Evolutionary conservation across 2,113 vertebrate species (phyloP).

Genomic region (Pleuronectes platessa): DNA sequence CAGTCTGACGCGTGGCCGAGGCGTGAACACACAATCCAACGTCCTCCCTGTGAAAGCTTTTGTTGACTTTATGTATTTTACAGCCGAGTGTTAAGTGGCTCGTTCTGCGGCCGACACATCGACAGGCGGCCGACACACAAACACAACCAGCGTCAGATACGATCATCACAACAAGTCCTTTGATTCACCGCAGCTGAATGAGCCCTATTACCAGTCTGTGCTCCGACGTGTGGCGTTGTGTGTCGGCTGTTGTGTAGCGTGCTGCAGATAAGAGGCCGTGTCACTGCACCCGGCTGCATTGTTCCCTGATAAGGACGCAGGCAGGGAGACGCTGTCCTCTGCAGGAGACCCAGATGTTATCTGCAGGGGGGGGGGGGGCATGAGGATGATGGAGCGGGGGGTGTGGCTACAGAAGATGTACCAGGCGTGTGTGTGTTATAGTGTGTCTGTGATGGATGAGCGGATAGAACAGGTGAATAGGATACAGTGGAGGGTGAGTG

Average conservation of each 20-base stretch:
- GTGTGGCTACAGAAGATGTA: slow-evolving; percentile 31
- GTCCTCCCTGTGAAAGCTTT: neutral
- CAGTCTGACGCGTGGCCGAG: neutral
- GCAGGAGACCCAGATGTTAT: slow-evolving; percentile 61
- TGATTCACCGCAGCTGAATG: slow-evolving; percentile 43
- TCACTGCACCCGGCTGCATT: slow-evolving; percentile 41
- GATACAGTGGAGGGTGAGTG: neutral
- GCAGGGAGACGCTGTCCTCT: slow-evolving; percentile 43
- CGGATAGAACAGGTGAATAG: neutral
- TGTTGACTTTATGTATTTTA: slow-evolving; percentile 10
- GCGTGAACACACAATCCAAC: neutral
- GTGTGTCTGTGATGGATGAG: slow-evolving; percentile 6
- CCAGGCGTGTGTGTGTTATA: neutral
- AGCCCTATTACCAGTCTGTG: slow-evolving; percentile 28
- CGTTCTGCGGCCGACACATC: neutral
- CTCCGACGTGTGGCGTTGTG: slow-evolving; percentile 35
- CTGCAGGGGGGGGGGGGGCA: slow-evolving; percentile 6
- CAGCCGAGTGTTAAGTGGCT: slow-evolving; percentile 26
- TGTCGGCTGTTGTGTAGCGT: slow-evolving; percentile 41
- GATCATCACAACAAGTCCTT: neutral
- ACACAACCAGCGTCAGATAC: slow-evolving; percentile 4
- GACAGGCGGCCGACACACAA: slow-evolving; percentile 11
- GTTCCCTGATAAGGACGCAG: slow-evolving; percentile 63
- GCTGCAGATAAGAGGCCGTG: slow-evolving; percentile 53
- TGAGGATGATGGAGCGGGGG: no score